Percentiles rank a stretch among this genome's conserved stretches.
These are phyloP conservation scores for Blennius ocellaris DNA, from an alignment of 2,113 vertebrate genomes.

Conservation along the genomic window DNA sequence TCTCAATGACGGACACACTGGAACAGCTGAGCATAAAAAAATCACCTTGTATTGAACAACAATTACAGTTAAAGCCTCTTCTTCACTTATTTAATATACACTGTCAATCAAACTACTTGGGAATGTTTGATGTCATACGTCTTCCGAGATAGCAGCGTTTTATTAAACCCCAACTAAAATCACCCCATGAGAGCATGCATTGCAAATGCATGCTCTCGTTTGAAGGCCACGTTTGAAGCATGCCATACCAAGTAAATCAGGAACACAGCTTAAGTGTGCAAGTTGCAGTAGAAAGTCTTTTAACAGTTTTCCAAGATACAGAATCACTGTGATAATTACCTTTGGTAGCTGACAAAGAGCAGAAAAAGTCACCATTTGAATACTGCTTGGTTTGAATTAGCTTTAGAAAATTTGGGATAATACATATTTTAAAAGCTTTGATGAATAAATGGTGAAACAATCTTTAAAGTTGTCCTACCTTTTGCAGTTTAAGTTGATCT, in stretches of 20 bases:
- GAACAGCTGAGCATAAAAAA: conserved; percentile 74
- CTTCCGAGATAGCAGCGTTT: background rate
- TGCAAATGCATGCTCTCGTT: too few species aligned
- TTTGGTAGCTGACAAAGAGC: conserved; percentile 49
- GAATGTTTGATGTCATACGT: conserved; percentile 14
- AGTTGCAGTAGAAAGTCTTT: conserved; percentile 37
- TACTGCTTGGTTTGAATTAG: conserved; percentile 63
- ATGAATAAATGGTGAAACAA: conserved; percentile 7
- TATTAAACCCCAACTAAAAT: conserved; percentile 14
- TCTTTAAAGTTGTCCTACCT: background rate
- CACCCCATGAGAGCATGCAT: background rate
- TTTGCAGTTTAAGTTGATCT: background rate
- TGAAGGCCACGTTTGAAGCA: conserved; percentile 11
- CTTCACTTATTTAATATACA: conserved; percentile 15
- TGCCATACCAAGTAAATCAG: conserved; percentile 31
- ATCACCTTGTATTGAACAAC: conserved; percentile 63
- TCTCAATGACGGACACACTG: conserved; percentile 71
- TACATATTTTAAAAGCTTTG: conserved; percentile 39
- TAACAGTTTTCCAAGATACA: conserved; percentile 60
- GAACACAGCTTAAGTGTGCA: conserved; percentile 29
- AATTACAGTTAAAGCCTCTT: conserved; percentile 14
- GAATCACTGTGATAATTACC: conserved; percentile 43
- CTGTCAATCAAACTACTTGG: conserved; percentile 13
- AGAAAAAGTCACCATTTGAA: conserved; percentile 49
- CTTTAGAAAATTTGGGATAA: conserved; percentile 25